phyloP scores from a whole-genome alignment of 1,140 invertebrate species.

The Diabrotica virgifera region DNA sequence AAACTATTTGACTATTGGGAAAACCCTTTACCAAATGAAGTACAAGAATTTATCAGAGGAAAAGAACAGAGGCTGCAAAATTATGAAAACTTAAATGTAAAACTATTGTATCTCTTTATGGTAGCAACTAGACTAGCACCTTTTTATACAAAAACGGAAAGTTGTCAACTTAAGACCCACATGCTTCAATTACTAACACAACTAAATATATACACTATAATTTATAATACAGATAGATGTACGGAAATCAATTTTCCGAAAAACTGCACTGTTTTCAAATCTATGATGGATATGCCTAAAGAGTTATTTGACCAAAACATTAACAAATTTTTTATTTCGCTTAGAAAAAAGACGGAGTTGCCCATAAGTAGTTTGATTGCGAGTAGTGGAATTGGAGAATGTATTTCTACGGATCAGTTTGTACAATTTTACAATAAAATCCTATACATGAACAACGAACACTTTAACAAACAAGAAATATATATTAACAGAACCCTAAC shows the following conservation, averaged over 20 bases:
- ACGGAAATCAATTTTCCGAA: neutral
- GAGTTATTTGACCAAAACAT: neutral
- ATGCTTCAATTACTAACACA: neutral
- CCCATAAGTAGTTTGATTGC: neutral
- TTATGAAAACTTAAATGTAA: no score
- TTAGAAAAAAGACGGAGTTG: neutral
- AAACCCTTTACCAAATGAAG: no score
- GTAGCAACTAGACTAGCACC: neutral
- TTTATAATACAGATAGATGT: neutral
- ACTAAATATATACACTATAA: slow-evolving; percentile 2
- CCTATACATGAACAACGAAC: neutral
- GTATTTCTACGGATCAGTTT: neutral
- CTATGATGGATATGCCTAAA: neutral
- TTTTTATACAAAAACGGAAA: slow-evolving; percentile 8
- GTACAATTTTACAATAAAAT: neutral
- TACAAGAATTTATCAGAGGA: no score
- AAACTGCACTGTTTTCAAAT: neutral
- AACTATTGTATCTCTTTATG: neutral
- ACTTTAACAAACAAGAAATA: neutral
- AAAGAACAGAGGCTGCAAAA: no score
- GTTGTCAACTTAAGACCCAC: neutral
- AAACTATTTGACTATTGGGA: no score
- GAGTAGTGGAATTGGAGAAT: neutral
- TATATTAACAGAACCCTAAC: slow-evolving; percentile 5
- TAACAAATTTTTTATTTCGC: slow-evolving; percentile 10